phyloP scores from a whole-genome alignment of 2,113 vertebrate genomes.

The Prionailurus viverrinus region DNA sequence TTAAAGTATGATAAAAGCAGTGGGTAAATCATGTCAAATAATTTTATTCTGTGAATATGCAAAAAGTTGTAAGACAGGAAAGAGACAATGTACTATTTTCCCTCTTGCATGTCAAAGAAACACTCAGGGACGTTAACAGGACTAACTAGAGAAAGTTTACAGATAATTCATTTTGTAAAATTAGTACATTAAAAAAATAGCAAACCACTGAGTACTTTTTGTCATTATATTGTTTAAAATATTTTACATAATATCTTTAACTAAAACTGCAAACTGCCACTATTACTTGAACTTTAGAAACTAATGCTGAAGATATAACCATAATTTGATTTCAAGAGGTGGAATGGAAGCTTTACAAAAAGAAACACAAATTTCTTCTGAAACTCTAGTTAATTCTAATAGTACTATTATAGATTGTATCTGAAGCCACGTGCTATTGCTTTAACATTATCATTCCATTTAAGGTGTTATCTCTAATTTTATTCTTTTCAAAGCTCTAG shows the following conservation, averaged over 20 bases:
- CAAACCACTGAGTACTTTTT: not conserved
- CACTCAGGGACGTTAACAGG: not conserved
- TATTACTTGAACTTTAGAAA: conserved; percentile 32
- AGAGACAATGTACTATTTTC: conserved; percentile 11
- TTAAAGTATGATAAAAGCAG: not conserved
- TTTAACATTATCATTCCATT: conserved; percentile 9
- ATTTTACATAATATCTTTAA: not conserved
- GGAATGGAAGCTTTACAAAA: not conserved
- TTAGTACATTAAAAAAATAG: not conserved
- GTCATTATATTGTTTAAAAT: not conserved
- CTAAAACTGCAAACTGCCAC: not conserved
- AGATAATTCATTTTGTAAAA: conserved; percentile 3
- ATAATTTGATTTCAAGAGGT: conserved; percentile 13
- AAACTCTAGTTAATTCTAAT: conserved; percentile 5
- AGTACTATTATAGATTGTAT: not conserved
- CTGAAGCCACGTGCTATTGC: not conserved
- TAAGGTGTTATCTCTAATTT: conserved; percentile 6
- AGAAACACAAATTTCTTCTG: not conserved
- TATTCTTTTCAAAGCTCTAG: conserved; percentile 34
- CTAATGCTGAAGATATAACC: not conserved
- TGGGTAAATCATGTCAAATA: conserved; percentile 37
- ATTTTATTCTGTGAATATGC: not conserved
- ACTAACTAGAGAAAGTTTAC: conserved; percentile 10
- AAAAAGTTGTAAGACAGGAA: not conserved
- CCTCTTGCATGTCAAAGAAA: conserved; percentile 2